Evolutionary conservation across 2,113 vertebrate species (phyloP).

Genomic region (Alethe castanea): DNA sequence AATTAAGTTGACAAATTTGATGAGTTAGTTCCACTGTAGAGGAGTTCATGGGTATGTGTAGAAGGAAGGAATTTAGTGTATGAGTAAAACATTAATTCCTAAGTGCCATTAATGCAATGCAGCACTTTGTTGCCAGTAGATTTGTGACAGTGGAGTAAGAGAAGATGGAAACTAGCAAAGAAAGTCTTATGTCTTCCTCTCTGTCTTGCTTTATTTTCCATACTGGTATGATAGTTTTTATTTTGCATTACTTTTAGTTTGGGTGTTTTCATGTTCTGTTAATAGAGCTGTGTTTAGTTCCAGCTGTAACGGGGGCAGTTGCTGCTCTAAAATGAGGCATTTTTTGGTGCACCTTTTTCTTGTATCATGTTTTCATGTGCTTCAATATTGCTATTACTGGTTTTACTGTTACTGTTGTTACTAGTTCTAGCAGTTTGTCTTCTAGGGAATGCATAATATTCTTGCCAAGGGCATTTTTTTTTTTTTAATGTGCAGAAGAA

Average conservation of each 20-base stretch:
- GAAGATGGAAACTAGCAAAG: background rate
- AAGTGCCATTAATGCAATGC: background rate
- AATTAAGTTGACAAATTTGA: background rate
- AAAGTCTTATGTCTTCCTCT: background rate
- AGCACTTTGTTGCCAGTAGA: background rate
- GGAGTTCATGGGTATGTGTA: fast-evolving
- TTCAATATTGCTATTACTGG: background rate
- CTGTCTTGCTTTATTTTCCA: background rate
- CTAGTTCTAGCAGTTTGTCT: background rate
- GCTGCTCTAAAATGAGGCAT: background rate
- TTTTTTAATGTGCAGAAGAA: background rate
- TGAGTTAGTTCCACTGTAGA: background rate
- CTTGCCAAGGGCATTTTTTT: background rate
- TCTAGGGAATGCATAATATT: background rate
- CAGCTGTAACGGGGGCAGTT: background rate
- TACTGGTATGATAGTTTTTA: background rate
- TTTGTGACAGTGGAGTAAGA: background rate
- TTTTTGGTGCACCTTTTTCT: background rate
- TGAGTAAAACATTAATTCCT: background rate
- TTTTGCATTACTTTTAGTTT: background rate
- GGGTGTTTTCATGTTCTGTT: background rate
- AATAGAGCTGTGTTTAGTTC: background rate
- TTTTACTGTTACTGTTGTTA: background rate
- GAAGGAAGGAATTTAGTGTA: background rate
- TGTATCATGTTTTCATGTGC: background rate